phyloP scores from a whole-genome alignment of 2,797 vertebrate species.

The Epinephelus awoara region DNA sequence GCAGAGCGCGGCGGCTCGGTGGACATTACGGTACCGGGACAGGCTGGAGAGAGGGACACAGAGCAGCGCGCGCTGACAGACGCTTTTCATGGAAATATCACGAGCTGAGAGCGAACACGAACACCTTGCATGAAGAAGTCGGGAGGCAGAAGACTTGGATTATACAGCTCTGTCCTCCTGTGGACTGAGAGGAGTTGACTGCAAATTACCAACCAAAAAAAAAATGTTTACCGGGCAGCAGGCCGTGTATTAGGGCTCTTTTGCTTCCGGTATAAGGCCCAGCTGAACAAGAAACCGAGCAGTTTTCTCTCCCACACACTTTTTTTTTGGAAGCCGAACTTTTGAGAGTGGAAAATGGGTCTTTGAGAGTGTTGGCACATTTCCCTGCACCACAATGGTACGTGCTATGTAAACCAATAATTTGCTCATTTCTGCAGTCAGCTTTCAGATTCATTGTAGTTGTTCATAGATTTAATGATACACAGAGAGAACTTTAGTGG shows the following conservation, averaged over 20 bases:
- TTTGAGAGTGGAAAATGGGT: slow-evolving; percentile 89
- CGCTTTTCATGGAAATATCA: slow-evolving; percentile 67
- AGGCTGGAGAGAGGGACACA: slow-evolving; percentile 34
- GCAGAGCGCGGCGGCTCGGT: slow-evolving; percentile 56
- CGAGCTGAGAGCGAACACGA: slow-evolving; percentile 53
- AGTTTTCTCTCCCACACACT: slow-evolving; percentile 74
- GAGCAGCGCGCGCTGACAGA: slow-evolving; percentile 33
- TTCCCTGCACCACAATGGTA: slow-evolving; percentile 89
- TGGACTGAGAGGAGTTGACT: slow-evolving; percentile 61
- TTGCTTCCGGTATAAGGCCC: slow-evolving; percentile 84
- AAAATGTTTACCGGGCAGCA: slow-evolving; percentile 78
- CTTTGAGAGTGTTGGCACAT: slow-evolving; percentile 88
- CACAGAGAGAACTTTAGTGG: slow-evolving; percentile 39
- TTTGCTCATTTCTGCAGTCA: slow-evolving; percentile 81
- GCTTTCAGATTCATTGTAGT: slow-evolving; percentile 57
- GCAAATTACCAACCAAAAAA: slow-evolving; percentile 21
- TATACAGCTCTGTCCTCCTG: slow-evolving; percentile 47
- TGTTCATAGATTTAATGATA: slow-evolving; percentile 61
- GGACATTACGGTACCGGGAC: slow-evolving; percentile 66
- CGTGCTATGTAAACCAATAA: slow-evolving; percentile 88
- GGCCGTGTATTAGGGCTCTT: slow-evolving; percentile 79
- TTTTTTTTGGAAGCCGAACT: slow-evolving; percentile 80
- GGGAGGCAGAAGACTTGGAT: slow-evolving; percentile 70
- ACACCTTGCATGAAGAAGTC: slow-evolving; percentile 65
- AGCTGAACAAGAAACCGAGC: slow-evolving; percentile 78